Percentiles rank a stretch among this genome's conserved stretches.
These are phyloP conservation scores for Ranitomeya variabilis DNA, from an alignment of 2,113 vertebrate species.

Conservation along the genomic window DNA sequence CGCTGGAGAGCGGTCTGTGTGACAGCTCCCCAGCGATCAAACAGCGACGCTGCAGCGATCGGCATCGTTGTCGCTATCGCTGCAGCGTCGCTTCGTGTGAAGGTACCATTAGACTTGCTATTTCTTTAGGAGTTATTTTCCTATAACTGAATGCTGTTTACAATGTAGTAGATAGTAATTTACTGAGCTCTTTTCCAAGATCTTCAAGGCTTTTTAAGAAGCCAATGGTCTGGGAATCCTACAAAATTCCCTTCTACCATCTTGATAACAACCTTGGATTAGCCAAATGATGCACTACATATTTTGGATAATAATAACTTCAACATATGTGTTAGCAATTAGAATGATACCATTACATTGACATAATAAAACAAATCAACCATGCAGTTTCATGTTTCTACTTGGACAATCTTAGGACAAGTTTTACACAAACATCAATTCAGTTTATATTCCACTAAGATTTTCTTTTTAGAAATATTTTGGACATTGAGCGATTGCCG, in stretches of 20 bases:
- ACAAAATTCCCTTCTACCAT: not conserved
- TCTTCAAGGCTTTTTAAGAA: not conserved
- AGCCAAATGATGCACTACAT: not conserved
- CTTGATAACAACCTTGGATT: not conserved
- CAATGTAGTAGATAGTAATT: too few species aligned
- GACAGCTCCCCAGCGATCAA: too few species aligned
- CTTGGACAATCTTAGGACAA: not conserved
- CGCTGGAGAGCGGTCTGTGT: too few species aligned
- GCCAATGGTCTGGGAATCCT: not conserved
- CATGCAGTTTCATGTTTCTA: not conserved
- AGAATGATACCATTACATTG: not conserved
- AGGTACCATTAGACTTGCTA: too few species aligned
- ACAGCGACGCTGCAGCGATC: too few species aligned
- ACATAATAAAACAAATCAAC: not conserved
- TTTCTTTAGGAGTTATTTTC: too few species aligned
- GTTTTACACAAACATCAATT: not conserved
- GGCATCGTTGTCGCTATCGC: too few species aligned
- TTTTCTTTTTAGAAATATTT: not conserved
- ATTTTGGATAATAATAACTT: not conserved
- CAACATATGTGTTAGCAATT: not conserved
- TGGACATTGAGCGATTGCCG: conserved; percentile 9
- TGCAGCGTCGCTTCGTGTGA: too few species aligned
- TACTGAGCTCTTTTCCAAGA: not conserved
- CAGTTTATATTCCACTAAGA: not conserved
- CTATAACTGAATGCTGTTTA: too few species aligned